Percentiles rank a stretch among this genome's conserved stretches.
Conservation (phyloP, 2,797 vertebrate genomes). For the Propithecus perrieri region DNA sequence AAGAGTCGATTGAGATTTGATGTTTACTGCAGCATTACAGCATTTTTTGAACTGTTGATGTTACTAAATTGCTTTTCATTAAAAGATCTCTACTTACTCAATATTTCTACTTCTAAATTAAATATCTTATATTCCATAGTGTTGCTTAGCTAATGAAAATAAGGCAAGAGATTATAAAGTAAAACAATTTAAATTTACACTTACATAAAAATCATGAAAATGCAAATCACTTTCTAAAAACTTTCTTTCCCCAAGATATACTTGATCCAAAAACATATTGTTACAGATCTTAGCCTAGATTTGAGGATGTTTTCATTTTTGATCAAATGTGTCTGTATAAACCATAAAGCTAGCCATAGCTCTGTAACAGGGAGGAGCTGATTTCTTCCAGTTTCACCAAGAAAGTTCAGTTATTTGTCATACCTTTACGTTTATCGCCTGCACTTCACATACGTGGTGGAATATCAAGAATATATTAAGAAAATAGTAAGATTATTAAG, state of each 20-base stretch:
- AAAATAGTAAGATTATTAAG: not conserved
- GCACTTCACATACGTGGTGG: not conserved
- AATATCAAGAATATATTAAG: not conserved
- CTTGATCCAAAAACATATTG: not conserved
- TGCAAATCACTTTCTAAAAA: not conserved
- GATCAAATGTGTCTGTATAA: not conserved
- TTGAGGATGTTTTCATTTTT: not conserved
- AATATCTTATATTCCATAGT: not conserved
- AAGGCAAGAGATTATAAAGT: not conserved
- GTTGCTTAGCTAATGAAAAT: not conserved
- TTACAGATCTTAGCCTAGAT: not conserved
- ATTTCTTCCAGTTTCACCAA: not conserved
- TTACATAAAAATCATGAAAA: conserved; percentile 27
- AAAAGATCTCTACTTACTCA: not conserved
- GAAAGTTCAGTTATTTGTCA: not conserved
- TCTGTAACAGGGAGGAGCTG: not conserved
- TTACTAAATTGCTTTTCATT: not conserved
- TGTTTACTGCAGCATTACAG: not conserved
- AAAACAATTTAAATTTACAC: not conserved
- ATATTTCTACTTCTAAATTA: not conserved
- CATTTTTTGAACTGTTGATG: not conserved
- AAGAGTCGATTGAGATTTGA: not conserved
- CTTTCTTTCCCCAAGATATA: not conserved
- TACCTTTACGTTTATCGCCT: not conserved
- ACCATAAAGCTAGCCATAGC: not conserved